Conservation (phyloP, 2,113 vertebrate genomes). For the Protomyctophum bolini region DNA sequence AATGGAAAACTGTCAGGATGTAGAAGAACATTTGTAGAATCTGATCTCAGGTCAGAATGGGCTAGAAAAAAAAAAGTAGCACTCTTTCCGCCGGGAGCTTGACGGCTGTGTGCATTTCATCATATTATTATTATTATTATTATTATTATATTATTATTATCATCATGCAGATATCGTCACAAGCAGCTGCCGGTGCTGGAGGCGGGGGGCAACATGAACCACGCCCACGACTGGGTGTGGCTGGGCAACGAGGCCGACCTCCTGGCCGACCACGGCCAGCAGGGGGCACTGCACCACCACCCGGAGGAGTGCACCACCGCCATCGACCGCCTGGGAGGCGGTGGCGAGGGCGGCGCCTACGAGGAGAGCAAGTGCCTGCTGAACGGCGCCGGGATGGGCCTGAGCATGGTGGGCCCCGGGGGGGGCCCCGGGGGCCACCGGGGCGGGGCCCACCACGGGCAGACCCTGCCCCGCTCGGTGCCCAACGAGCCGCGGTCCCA, state of each 20-base stretch:
- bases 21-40: too few relatives aligned
- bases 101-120: too few relatives aligned
- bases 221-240: slow-evolving; percentile 98
- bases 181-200: slow-evolving; percentile 91
- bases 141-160: too few relatives aligned
- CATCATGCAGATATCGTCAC: slow-evolving; percentile 84
- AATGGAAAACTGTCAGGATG: too few relatives aligned
- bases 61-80: too few relatives aligned
- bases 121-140: too few relatives aligned
- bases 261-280: slow-evolving; percentile 79
- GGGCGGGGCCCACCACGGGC: slow-evolving; percentile 64
- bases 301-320: slow-evolving; percentile 88
- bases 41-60: too few relatives aligned
- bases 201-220: slow-evolving; percentile 90
- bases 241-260: slow-evolving; percentile 93
- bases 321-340: too few relatives aligned
- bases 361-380: slow-evolving; percentile 95
- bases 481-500: slow-evolving; percentile 80
- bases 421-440: slow-evolving; percentile 56
- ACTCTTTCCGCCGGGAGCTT: too few relatives aligned
- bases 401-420: slow-evolving; percentile 61
- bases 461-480: slow-evolving; percentile 85
- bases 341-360: slow-evolving; percentile 84
- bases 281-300: slow-evolving; percentile 87
- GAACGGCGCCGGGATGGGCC: slow-evolving; percentile 83